Conservation (phyloP, 2,888 invertebrate genomes). For the Ennomos quercinarius region DNA sequence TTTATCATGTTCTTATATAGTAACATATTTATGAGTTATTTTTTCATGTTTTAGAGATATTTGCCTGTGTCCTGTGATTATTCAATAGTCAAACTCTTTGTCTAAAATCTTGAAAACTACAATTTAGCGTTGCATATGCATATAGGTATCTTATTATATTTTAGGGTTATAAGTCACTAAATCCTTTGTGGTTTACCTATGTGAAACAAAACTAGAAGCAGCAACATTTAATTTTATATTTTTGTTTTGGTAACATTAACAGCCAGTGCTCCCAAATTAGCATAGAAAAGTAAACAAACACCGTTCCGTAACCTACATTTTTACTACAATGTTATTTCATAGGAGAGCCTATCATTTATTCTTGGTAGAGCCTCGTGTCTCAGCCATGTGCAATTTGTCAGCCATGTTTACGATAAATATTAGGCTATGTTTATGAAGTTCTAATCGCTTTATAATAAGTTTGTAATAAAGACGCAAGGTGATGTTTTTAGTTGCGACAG, state of each 20-base stretch:
- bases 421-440: conserved; percentile 15
- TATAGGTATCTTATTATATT: too few relatives aligned
- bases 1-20: too few relatives aligned
- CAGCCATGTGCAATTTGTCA: conserved; percentile 28
- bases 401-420: conserved; percentile 29
- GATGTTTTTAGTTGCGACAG: neutral
- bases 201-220: neutral
- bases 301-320: conserved; percentile 28
- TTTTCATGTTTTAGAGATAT: too few relatives aligned
- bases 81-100: too few relatives aligned
- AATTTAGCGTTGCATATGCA: too few relatives aligned
- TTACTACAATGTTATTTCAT: conserved; percentile 32
- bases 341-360: conserved; percentile 4
- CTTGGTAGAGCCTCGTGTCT: neutral
- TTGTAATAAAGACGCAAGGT: conserved; percentile 16
- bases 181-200: too few relatives aligned
- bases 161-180: too few relatives aligned
- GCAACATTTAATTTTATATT: conserved; percentile 36
- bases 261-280: conserved; percentile 38
- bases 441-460: conserved; percentile 16
- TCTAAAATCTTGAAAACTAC: too few relatives aligned
- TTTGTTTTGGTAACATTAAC: conserved; percentile 37
- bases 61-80: too few relatives aligned
- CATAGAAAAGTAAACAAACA: conserved; percentile 38
- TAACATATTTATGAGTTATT: too few relatives aligned